Base-by-base conservation (phyloP, 2,113 vertebrate species). In the Sciurus niger region DNA sequence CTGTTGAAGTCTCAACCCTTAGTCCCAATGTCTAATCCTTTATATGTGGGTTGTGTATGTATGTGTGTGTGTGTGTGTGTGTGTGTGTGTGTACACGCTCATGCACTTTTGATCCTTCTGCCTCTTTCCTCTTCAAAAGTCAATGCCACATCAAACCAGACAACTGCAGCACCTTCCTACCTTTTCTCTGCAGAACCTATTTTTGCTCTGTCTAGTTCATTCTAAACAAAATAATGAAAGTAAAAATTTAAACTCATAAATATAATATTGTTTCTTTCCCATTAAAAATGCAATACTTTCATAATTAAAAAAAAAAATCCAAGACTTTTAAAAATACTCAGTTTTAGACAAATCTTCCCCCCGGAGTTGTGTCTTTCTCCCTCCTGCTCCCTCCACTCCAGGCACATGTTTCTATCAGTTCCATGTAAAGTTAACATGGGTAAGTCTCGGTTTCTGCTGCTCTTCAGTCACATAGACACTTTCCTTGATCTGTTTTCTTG, bases 301-400 rank as follows among this genome's bases (percentile, higher is more conserved):
- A 12, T 72, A 76, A 11, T 74, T 46, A 40, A 16, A 60, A 40
- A 16, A 60, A 34, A 85, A 79, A 48, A n/a, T 0, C 11, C 0
- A 70, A 63, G 1, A 32, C 8, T 9, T 65, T 53, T 9, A 34
- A 53, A 67, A n/a, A 73, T 34, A 2, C 8, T 84, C 7, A 34
- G 8, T 9, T 4, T 13, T 43, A n/a, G 51, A 8, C 30, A 14
- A n/a, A 16, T 5, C 32, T 14, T 48, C 2, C 2, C 14, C 6
- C 37, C 22, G 34, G 22, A 28, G 24, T 46, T 37, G 11, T 34
- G 60, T 7, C 22, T 76, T 68, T 30, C 4, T 51, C 2, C 24
- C 32, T 16, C 30, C 37, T 3, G 34, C 24, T 67, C 14, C n/a
- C 3, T 55, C 34, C 22, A 6, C 43, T 73, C 12, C 58, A 70